Evolutionary conservation across 2,888 invertebrate genomes (phyloP).

Genomic region (Molanna angustata): DNA sequence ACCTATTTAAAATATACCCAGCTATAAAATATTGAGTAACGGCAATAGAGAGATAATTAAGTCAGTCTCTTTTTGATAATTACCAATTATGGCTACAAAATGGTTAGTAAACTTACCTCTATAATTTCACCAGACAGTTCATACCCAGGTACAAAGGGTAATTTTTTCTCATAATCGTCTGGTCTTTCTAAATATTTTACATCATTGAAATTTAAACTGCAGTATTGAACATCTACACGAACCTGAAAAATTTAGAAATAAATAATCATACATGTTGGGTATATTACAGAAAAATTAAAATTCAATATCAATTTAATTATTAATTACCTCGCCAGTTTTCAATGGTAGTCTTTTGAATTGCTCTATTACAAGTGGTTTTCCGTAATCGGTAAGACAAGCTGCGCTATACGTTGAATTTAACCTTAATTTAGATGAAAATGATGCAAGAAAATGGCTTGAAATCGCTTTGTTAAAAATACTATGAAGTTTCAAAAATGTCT

Average conservation of each 20-base stretch:
- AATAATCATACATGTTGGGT: no score
- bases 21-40: no score
- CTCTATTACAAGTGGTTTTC: conserved; percentile 25
- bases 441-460: conserved; percentile 6
- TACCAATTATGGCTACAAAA: not conserved
- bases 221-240: conserved; percentile 60
- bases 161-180: conserved; percentile 43
- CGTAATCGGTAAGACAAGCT: conserved; percentile 22
- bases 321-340: conserved; percentile 18
- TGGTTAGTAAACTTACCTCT: conserved; percentile 45
- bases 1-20: no score
- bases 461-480: conserved; percentile 2
- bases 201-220: conserved; percentile 65
- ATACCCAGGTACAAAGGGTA: conserved; percentile 63
- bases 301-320: no score
- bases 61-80: no score
- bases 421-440: conserved; percentile 9
- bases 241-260: conserved; percentile 44
- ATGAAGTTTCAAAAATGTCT: conserved; percentile 7
- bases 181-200: conserved; percentile 52
- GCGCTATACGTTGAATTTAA: conserved; percentile 18
- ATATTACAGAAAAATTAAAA: not conserved
- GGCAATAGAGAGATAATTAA: no score
- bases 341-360: conserved; percentile 8
- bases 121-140: conserved; percentile 62